Evolutionary conservation across 2,113 vertebrate species (phyloP), one percentile per base, ranked within the genome.

Genomic region (Haemorhous mexicanus): DNA sequence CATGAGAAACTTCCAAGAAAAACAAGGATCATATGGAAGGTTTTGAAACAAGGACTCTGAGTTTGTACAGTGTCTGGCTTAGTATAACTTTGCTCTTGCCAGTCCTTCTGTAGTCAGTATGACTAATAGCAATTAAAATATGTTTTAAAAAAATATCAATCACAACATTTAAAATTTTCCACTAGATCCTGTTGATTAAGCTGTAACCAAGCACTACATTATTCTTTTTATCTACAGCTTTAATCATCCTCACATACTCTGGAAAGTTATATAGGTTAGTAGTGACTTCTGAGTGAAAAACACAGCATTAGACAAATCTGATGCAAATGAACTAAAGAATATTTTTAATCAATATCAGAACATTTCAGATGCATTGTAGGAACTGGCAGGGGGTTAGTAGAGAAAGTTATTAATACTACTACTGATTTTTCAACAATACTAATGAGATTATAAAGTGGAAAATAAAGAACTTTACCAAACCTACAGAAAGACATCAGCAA

Each of bases 61-160:
- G 27, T 64, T 87, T 84, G 16, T 63, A 28, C 10, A 32, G 7
- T 14, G 21, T 52, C 50, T 84, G 49, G 4, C 11, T 14, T 11
- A 43, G 24, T 11, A 30, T 16, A 53, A 56, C 5, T 55, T 72
- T 58, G 4, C 27, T 64, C 10, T 63, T 93, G 21, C 2, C 49
- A 68, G 39, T 81, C 52, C 17, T 46, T 35, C 20, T 49, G 8
- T 77, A 46, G 8, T 77, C 39, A 61, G 9, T 9, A 27, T n/a
- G n/a, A 80, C 16, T 41, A n/a, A 70, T 8, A 33, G 11, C 0
- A 0, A 53, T 43, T 24, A 59, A 16, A 88, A 20, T 32, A 61
- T 26, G 6, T 30, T 56, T 52, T 16, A 32, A 24, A 74, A 44
- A 44, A 50, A 52, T 5, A 4, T 1, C 5, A 68, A 46, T 2